Conservation (phyloP, 2,888 invertebrate species). For the Morinoia aosen region DNA sequence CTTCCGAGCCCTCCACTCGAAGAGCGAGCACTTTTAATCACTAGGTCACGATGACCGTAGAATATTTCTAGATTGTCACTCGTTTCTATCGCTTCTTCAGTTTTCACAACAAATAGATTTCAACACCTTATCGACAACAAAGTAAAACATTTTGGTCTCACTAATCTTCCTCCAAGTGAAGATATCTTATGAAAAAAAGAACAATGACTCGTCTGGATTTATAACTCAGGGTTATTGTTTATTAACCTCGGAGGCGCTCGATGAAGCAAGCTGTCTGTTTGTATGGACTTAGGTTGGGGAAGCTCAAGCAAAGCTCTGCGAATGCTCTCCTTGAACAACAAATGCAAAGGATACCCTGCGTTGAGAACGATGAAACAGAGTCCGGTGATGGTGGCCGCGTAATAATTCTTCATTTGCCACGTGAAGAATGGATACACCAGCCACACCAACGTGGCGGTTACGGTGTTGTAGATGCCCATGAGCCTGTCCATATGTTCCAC, state of each 20-base stretch:
- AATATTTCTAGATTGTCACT: too few relatives aligned
- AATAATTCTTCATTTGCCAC: constrained; percentile 38
- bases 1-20: too few relatives aligned
- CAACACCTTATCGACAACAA: too few relatives aligned
- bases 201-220: neutral
- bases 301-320: constrained; percentile 41
- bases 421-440: constrained; percentile 22
- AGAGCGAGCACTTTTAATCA: too few relatives aligned
- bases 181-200: neutral
- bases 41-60: too few relatives aligned
- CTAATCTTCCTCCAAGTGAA: too few relatives aligned
- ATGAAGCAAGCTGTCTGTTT: neutral
- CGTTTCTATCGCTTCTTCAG: too few relatives aligned
- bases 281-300: neutral
- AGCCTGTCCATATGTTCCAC: constrained; percentile 27
- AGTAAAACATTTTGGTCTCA: too few relatives aligned
- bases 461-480: constrained; percentile 41
- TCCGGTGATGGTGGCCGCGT: neutral
- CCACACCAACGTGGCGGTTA: neutral
- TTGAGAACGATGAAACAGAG: neutral
- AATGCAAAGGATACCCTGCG: constrained; percentile 15
- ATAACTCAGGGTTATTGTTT: neutral
- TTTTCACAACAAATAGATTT: too few relatives aligned
- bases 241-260: neutral
- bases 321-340: constrained; percentile 20